Percentiles rank a stretch among this genome's conserved stretches.
phyloP scores from a whole-genome alignment of 2,888 invertebrate genomes.

The Cataglyphis altisquamis region DNA sequence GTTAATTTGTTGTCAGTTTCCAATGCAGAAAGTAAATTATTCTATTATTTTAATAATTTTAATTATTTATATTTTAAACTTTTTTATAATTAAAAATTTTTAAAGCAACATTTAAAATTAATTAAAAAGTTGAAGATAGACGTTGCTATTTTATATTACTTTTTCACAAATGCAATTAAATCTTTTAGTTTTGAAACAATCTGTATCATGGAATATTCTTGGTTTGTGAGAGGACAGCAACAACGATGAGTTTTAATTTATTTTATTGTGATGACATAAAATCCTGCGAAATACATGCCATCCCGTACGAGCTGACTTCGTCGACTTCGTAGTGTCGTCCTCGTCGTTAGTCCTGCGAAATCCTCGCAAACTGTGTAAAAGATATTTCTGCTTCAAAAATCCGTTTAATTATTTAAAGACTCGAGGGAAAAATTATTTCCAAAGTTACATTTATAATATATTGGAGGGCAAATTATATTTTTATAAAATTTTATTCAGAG shows the following conservation, averaged over 20 bases:
- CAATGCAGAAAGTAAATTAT: neutral
- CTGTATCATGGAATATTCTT: conserved; percentile 20
- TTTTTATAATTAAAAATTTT: neutral
- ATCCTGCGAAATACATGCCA: conserved; percentile 61
- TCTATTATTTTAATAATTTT: neutral
- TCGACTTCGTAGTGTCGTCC: conserved; percentile 18
- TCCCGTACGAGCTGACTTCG: conserved; percentile 48
- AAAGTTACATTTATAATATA: neutral
- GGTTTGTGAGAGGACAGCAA: conserved; percentile 21
- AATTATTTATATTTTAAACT: neutral
- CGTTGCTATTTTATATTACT: neutral
- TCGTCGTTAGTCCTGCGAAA: conserved; percentile 39
- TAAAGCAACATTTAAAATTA: neutral
- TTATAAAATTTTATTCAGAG: conserved; percentile 4
- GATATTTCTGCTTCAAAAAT: neutral
- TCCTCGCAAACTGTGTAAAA: conserved; percentile 18
- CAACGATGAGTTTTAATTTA: conserved; percentile 67
- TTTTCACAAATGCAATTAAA: neutral
- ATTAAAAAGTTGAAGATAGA: neutral
- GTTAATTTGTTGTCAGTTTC: neutral
- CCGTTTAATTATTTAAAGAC: conserved; percentile 19
- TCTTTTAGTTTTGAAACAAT: conserved; percentile 24
- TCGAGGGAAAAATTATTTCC: conserved; percentile 19
- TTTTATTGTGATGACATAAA: conserved; percentile 70
- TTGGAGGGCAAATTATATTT: conserved; percentile 2